These are phyloP conservation scores for Spialia ferax DNA, from an alignment of 2,888 invertebrate species.

Conservation along the genomic window DNA sequence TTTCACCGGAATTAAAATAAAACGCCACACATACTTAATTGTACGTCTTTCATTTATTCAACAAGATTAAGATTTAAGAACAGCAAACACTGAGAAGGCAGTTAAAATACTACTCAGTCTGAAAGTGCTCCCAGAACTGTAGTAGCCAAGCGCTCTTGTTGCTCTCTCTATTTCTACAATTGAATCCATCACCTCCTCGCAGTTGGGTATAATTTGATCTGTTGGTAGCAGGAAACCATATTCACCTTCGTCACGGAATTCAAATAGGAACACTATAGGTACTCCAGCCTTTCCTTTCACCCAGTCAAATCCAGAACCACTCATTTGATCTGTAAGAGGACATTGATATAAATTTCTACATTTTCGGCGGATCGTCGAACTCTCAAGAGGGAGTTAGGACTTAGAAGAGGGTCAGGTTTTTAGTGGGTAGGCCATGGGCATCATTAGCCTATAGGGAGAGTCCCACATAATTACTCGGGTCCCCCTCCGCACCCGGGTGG, in stretches of 20 bases:
- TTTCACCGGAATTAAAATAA: no score
- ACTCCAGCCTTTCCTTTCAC: constrained; percentile 77
- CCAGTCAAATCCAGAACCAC: constrained; percentile 81
- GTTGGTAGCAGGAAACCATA: constrained; percentile 82
- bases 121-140: constrained; percentile 35
- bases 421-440: no score
- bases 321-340: constrained; percentile 63
- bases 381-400: no score
- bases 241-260: constrained; percentile 79
- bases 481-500: no score
- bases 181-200: constrained; percentile 63
- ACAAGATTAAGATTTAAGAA: neutral
- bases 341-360: no score
- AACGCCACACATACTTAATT: neutral
- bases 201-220: constrained; percentile 68
- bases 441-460: no score
- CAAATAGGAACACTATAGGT: constrained; percentile 81
- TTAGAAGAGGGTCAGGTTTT: no score
- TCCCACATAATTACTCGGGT: no score
- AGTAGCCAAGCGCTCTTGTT: constrained; percentile 48
- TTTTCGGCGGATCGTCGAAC: no score
- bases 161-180: constrained; percentile 56
- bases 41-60: neutral
- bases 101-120: constrained; percentile 38
- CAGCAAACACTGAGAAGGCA: constrained; percentile 16